Conservation (phyloP, 1,140 invertebrate species). For the Euura saliciscinereae region DNA sequence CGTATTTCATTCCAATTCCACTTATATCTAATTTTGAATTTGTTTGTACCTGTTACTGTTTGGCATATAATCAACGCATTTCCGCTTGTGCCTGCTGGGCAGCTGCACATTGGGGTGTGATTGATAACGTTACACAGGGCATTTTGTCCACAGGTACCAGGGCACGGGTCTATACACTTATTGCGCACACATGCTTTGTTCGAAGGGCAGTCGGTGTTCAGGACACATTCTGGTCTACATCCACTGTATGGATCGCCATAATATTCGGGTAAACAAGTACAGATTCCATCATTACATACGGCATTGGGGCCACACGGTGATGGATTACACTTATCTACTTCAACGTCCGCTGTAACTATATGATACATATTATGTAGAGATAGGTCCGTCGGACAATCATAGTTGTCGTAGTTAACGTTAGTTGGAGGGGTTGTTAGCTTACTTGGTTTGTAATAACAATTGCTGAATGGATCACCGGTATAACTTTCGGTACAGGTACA, state of each 20-base stretch:
- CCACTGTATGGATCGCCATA: constrained; percentile 58
- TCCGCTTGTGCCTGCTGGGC: constrained; percentile 58
- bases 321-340: constrained; percentile 41
- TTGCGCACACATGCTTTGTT: constrained; percentile 59
- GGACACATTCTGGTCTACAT: constrained; percentile 57
- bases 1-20: too few relatives aligned
- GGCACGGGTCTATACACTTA: constrained; percentile 64
- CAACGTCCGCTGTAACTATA: constrained; percentile 17
- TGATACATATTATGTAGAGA: neutral
- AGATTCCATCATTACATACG: constrained; percentile 52
- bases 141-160: constrained; percentile 61
- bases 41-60: constrained; percentile 44
- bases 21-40: constrained; percentile 6
- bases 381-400: neutral
- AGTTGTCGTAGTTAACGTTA: constrained; percentile 28
- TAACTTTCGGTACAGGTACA: constrained; percentile 67
- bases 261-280: constrained; percentile 56
- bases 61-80: constrained; percentile 58
- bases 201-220: constrained; percentile 60
- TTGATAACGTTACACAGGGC: constrained; percentile 61
- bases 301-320: constrained; percentile 58
- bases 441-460: constrained; percentile 35
- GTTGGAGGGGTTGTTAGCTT: constrained; percentile 31
- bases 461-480: constrained; percentile 56
- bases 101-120: constrained; percentile 62